Base-by-base conservation (phyloP, 2,888 invertebrate species). In the Clistopyga incitator region DNA sequence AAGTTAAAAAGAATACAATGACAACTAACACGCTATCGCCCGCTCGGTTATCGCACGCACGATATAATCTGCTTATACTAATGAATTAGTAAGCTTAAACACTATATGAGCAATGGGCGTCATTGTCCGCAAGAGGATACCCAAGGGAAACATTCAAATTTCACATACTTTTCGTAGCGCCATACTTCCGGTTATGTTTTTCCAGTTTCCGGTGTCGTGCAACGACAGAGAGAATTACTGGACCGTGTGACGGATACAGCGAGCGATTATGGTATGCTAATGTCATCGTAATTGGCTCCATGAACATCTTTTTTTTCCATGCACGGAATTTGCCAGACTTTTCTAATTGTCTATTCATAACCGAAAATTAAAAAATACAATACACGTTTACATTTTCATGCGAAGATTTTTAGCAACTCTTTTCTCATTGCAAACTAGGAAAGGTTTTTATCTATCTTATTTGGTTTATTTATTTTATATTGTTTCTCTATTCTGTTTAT, bases 241-340 rank as follows among this genome's bases (percentile, higher is more conserved):
- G 87, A 90, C 74, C 90, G 88, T 75, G 87, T 89, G 70, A 90
- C 89, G 82, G 88, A 90, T 67, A 88, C 88, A 34, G 90, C 90
- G 45, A 82, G 88, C 61, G 85, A 90, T 64, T 88, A 87, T 84
- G 89, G 90, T 91, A 89, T 65, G 88, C 87, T 42, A 54, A 74
- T 59, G 56, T 77, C 18, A 70, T 78, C 70, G 29, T 70, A 23
- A 59, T 61, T 50, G 18, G 38, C 18, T 59, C 15, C 25, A 11
- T 13, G 18, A 47, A 25, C 18, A 2, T 13, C 23, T 56, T 47
- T 47, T 34, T 3, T 13, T 54, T 15, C n/a, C 11, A 38, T 18
- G 8, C 18, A 54, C n/a, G n/a, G 6, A 34, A 61, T 61, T 34
- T 59, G 3, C 6, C n/a, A 1, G 54, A 8, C 10, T 54, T 25